A percentile compares a stretch with the other conserved stretches of the same genome.
Evolutionary conservation across 2,113 vertebrate genomes (phyloP).

Genomic region (Tyrannus savana): DNA sequence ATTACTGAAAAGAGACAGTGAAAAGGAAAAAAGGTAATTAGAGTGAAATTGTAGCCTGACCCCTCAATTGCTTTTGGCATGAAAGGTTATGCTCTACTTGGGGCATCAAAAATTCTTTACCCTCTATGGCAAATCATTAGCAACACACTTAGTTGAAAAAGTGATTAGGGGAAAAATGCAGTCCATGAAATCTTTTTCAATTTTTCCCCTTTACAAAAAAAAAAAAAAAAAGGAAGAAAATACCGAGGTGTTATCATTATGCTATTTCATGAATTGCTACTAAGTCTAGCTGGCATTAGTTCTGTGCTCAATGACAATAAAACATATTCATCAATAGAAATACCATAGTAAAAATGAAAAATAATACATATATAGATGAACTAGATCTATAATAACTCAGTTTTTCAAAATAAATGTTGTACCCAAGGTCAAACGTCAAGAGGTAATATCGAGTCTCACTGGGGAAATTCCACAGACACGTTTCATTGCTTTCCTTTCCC

Average conservation of each 20-base stretch:
- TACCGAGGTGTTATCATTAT: background rate
- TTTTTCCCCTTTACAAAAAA: background rate
- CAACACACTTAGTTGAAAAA: background rate
- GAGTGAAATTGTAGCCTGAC: constrained; percentile 70
- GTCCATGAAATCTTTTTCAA: background rate
- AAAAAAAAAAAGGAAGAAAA: background rate
- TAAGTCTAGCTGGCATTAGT: background rate
- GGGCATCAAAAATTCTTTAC: constrained; percentile 9
- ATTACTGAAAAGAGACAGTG: constrained; percentile 69
- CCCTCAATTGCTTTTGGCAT: constrained; percentile 72
- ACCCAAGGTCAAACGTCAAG: background rate
- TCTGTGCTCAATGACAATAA: background rate
- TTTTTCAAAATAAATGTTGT: background rate
- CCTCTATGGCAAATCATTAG: background rate
- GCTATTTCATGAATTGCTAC: background rate
- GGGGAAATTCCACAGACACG: background rate
- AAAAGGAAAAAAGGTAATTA: constrained; percentile 75
- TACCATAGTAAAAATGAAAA: background rate
- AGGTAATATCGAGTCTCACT: background rate
- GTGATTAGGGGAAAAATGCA: background rate
- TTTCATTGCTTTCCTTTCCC: constrained; percentile 13
- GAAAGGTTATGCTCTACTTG: background rate
- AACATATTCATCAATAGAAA: background rate
- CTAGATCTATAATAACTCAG: background rate
- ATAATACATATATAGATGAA: background rate